Conservation (phyloP, 2,888 invertebrate species). For the Epinotia nisella region DNA sequence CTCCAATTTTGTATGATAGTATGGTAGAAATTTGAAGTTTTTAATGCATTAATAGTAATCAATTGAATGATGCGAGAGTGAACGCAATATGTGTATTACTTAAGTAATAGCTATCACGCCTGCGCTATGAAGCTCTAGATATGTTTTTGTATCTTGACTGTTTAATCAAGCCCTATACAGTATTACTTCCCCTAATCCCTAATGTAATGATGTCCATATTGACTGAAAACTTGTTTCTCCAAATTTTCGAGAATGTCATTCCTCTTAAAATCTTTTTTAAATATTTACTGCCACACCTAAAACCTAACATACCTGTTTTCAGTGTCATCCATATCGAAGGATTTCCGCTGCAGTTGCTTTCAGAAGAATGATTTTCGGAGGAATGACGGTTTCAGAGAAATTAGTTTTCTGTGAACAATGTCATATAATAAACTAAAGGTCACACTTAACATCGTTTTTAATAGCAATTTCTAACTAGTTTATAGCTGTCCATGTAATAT, state of each 20-base stretch:
- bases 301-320: too few species aligned
- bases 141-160: constrained; percentile 39
- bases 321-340: too few species aligned
- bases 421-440: background rate
- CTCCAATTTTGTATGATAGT: constrained; percentile 74
- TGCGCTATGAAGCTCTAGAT: constrained; percentile 49
- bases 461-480: constrained; percentile 1
- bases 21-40: constrained; percentile 65
- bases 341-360: too few species aligned
- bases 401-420: background rate
- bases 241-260: background rate
- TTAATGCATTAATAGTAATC: constrained; percentile 66
- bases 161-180: constrained; percentile 9
- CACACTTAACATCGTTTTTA: background rate
- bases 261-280: background rate
- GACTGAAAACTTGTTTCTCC: background rate
- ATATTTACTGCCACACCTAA: too few species aligned
- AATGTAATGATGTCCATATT: background rate
- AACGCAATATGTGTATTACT: constrained; percentile 52
- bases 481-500: constrained; percentile 24
- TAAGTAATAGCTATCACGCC: constrained; percentile 64
- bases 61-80: constrained; percentile 54
- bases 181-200: background rate
- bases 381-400: background rate
- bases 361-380: background rate